These are phyloP conservation scores for Amblyjoppa proteus DNA, from an alignment of 2,888 invertebrate species.

Conservation along the genomic window DNA sequence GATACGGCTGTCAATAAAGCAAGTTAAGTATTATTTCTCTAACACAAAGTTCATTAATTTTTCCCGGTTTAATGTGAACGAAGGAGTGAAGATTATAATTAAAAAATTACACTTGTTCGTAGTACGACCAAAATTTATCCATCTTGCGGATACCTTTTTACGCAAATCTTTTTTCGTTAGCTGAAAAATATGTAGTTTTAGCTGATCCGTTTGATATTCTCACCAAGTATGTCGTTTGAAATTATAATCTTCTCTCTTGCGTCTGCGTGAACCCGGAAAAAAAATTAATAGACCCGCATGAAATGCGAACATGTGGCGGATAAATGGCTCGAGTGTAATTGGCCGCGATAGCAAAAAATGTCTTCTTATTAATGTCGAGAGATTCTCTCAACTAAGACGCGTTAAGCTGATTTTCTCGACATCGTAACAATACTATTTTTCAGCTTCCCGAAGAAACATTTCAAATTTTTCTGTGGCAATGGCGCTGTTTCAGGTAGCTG, in stretches of 20 bases:
- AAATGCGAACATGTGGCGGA: background rate
- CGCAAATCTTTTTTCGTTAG: no score
- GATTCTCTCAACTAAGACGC: background rate
- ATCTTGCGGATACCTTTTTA: no score
- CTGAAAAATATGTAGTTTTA: no score
- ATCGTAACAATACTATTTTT: background rate
- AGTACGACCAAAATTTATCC: background rate
- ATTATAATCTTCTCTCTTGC: background rate
- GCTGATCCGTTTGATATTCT: background rate
- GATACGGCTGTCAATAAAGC: no score
- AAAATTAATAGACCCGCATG: background rate
- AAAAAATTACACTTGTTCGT: no score
- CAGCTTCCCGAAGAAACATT: background rate
- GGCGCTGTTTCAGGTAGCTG: background rate
- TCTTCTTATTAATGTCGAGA: background rate
- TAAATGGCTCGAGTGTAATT: background rate
- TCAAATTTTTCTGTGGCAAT: background rate
- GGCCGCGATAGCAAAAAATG: background rate
- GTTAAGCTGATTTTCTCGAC: background rate
- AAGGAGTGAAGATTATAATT: no score
- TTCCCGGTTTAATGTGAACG: background rate
- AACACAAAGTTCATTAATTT: background rate
- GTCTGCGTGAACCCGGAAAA: background rate
- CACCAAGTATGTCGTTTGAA: background rate
- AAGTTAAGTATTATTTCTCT: background rate